Base-by-base conservation (phyloP, 2,113 vertebrate genomes). In the Loxodonta africana region DNA sequence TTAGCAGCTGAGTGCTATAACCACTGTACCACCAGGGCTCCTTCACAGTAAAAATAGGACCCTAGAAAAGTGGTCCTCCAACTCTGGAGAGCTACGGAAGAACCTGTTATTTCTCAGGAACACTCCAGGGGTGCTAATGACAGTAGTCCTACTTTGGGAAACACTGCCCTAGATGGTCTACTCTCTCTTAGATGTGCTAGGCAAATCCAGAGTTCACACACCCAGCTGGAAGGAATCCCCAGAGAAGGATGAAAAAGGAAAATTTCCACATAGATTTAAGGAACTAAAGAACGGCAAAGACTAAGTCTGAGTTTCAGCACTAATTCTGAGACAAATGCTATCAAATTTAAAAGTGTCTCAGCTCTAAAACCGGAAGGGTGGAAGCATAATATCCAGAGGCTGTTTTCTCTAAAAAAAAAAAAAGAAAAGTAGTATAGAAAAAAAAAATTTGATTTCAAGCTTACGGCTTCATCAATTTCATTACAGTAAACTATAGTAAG, bases 401-500 rank as follows among this genome's bases (percentile, higher is more conserved):
- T 96, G 28, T 57, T 84, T 84, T 91, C 41, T 91, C 88, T 60
- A 28, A 20, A 30, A 37, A 89, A 63, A 89, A 76, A 69, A 83
- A 95, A 88, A 4, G 60, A 71, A 26, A 93, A n/a, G 37, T 1
- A 2, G 33, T n/a, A 51, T 62, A 96, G 33, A 71, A 89, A 88
- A 95, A 83, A 97, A 97, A 97, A 95, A 96, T 97, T 95, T 97
- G 83, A 94, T 96, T 97, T 95, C 80, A 93, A 15, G 2, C 63
- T 96, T 91, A 65, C 93, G 89, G 84, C 48, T 98, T 95, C 88
- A 95, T 96, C 94, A 88, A 57, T 97, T 95, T 94, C 91, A 83
- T 90, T 82, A 87, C 69, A 95, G 93, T 97, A 81, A 73, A 95
- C 92, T 78, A 63, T 53, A 90, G 95, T 74, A 90, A 81, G 0